phyloP scores from a whole-genome alignment of 2,888 invertebrate genomes.

The Catocala fraxini region DNA sequence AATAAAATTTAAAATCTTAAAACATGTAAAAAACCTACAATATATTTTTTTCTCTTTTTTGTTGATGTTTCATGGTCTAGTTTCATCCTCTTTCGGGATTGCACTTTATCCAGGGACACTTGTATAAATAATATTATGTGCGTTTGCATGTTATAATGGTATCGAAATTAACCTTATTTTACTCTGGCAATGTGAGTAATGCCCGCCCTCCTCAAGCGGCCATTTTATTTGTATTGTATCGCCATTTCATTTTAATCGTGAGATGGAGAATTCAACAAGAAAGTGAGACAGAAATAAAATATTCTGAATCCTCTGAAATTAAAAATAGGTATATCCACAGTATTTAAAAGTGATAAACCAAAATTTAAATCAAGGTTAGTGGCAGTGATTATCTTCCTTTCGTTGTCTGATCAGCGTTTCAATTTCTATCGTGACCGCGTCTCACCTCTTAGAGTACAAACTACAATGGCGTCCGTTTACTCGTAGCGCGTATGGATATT shows the following conservation, averaged over 20 bases:
- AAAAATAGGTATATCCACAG: slow-evolving; percentile 11
- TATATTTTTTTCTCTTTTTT: too few relatives aligned
- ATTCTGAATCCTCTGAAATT: slow-evolving; percentile 50
- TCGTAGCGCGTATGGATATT: slow-evolving; percentile 81
- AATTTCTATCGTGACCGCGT: slow-evolving; percentile 54
- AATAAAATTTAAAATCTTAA: too few relatives aligned
- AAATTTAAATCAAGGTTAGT: slow-evolving; percentile 47
- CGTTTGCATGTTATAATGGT: too few relatives aligned
- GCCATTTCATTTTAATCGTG: slow-evolving; percentile 87
- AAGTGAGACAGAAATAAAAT: slow-evolving; percentile 87
- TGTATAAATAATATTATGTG: too few relatives aligned
- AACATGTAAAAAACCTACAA: too few relatives aligned
- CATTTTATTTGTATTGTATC: slow-evolving; percentile 83
- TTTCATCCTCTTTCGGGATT: too few relatives aligned
- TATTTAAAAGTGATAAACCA: slow-evolving; percentile 10
- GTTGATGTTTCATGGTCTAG: too few relatives aligned
- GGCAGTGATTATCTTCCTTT: slow-evolving; percentile 18
- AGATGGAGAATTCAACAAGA: slow-evolving; percentile 82
- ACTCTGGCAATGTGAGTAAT: slow-evolving; percentile 10
- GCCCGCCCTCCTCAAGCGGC: slow-evolving; percentile 52
- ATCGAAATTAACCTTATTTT: neutral
- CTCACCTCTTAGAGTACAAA: slow-evolving; percentile 68
- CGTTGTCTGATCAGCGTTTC: slow-evolving; percentile 15
- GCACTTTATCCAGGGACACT: too few relatives aligned
- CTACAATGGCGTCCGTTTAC: slow-evolving; percentile 84